Conservation (phyloP, 2,888 invertebrate species). For the Ceraclea dissimilis region DNA sequence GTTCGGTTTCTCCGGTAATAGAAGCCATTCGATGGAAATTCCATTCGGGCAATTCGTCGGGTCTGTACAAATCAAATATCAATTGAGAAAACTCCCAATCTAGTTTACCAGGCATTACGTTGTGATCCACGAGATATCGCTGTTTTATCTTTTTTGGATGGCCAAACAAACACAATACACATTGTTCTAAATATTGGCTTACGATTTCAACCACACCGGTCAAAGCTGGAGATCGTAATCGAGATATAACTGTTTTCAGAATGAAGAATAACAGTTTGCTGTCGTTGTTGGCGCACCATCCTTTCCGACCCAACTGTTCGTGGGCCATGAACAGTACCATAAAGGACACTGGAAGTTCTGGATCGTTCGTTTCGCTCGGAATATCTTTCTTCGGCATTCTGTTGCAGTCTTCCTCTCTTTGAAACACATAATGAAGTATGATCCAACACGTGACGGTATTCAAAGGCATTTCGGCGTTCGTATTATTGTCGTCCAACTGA, state of each 20-base stretch:
- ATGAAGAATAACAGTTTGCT: conserved; percentile 73
- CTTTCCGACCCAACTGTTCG: conserved; percentile 68
- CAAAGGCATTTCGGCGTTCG: conserved; percentile 56
- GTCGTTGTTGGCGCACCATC: conserved; percentile 72
- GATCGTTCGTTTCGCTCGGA: conserved; percentile 42
- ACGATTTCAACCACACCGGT: conserved; percentile 59
- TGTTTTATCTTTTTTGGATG: conserved; percentile 63
- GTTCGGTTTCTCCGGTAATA: conserved; percentile 76
- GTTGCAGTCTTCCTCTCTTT: conserved; percentile 63
- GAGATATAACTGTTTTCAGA: conserved; percentile 64
- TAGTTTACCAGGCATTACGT: conserved; percentile 58
- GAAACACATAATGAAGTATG: conserved; percentile 70
- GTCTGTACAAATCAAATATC: conserved; percentile 74
- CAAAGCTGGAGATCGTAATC: conserved; percentile 58
- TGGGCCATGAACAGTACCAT: conserved; percentile 75
- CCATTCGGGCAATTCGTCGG: conserved; percentile 71
- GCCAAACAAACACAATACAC: conserved; percentile 74
- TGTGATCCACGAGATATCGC: conserved; percentile 66
- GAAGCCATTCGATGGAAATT: conserved; percentile 65
- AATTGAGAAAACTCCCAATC: conserved; percentile 70
- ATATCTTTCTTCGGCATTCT: conserved; percentile 44
- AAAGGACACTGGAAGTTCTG: conserved; percentile 64
- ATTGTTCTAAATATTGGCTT: conserved; percentile 75
- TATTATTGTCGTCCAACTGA: conserved; percentile 65
- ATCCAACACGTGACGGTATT: conserved; percentile 76